Evolutionary conservation across 2,888 invertebrate genomes (phyloP), one percentile per base, ranked within the genome.

Genomic region (Polia nebulosa): DNA sequence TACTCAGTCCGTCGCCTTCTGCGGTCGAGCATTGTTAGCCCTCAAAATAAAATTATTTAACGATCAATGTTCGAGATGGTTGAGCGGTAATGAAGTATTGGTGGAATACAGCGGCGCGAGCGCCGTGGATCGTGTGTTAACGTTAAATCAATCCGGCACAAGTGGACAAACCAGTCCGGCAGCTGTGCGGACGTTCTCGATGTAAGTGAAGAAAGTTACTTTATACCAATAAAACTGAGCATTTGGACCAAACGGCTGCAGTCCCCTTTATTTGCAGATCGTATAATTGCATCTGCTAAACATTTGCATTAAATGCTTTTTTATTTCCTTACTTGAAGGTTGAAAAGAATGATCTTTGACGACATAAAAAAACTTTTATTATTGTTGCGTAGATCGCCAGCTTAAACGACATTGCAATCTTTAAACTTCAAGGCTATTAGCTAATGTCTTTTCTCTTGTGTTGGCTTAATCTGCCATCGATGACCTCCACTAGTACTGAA

Each of bases 121-220:
- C 87, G 83, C 83, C 87, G 89, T 88, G 87, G 90, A 92, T 93
- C 92, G 92, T 91, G 91, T 90, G 91, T 92, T 93, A 92, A 94
- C 90, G 91, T 93, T 94, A 93, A 94, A 95, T 95, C 95, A 95
- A 95, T 95, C 95, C 91, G 89, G 89, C 87, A 87, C 94, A 93
- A 95, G 95, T 95, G 95, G 95, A 93, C 93, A 95, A 95, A 95
- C 95, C 95, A 95, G 95, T 95, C 93, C 86, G 92, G 94, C 95
- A 95, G 95, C 95, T 94, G 94, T 90, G 90, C 90, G 88, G 89
- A 89, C 92, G 88, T 88, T 84, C 80, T 86, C 87, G 91, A 88
- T 88, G 85, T 89, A 92, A 92, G 93, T 90, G 88, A 91, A 84
- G 88, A 89, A 89, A 89, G 87, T 86, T 82, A 81, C 77, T 85